Evolutionary conservation across 2,113 vertebrate genomes (phyloP).

Genomic region (Clarias gariepinus): DNA sequence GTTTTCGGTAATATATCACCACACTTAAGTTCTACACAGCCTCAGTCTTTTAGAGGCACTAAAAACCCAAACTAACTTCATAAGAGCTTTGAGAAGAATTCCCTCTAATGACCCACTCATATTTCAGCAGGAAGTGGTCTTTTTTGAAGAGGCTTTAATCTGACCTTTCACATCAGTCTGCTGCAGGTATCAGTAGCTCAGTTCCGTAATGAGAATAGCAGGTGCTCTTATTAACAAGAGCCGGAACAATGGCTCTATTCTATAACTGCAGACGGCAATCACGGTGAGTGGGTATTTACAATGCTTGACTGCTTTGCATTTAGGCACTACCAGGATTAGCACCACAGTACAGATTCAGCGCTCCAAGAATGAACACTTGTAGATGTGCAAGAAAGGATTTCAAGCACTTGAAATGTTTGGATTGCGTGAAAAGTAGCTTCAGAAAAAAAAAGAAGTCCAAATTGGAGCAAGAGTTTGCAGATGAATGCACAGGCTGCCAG

Average conservation of each 20-base stretch:
- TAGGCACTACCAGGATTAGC: neutral
- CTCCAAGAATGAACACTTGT: slow-evolving; percentile 19
- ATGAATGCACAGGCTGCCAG: neutral
- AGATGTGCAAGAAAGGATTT: neutral
- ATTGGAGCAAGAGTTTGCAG: neutral
- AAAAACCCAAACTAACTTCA: slow-evolving; percentile 24
- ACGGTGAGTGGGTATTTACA: slow-evolving; percentile 31
- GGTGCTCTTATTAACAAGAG: slow-evolving; percentile 46
- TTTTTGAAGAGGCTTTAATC: slow-evolving; percentile 43
- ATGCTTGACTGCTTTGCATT: slow-evolving; percentile 33
- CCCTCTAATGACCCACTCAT: slow-evolving; percentile 34
- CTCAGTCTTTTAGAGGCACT: slow-evolving; percentile 22
- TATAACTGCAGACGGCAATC: slow-evolving; percentile 32
- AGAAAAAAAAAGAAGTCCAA: neutral
- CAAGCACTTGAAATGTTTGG: slow-evolving; percentile 12
- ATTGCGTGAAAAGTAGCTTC: neutral
- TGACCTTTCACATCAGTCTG: slow-evolving; percentile 38
- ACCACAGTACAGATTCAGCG: slow-evolving; percentile 17
- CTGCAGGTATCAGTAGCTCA: slow-evolving; percentile 42
- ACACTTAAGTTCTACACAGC: neutral
- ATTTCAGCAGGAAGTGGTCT: slow-evolving; percentile 43
- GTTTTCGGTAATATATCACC: neutral
- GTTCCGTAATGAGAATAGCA: slow-evolving; percentile 44
- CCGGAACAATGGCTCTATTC: slow-evolving; percentile 53
- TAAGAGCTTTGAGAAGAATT: slow-evolving; percentile 26